Evolutionary conservation across 23 tunicate species (phyloP).

Genomic region (Styela clava): DNA sequence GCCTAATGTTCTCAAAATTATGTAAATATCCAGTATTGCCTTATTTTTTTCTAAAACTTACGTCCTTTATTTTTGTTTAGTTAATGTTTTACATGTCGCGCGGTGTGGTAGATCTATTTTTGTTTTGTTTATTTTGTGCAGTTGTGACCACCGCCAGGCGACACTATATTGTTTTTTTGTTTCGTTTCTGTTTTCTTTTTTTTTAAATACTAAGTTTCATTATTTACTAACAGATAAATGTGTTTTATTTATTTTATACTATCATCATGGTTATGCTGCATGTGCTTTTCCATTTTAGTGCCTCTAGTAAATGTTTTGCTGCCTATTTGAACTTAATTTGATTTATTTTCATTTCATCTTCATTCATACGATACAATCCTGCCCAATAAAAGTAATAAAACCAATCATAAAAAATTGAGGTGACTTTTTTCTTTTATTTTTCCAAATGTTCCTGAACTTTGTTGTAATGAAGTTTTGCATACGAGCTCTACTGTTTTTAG

Average conservation of each 20-base stretch:
- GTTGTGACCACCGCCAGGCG: background rate
- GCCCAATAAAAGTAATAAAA: too few species aligned
- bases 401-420: background rate
- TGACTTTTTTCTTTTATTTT: too few species aligned
- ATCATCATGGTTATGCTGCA: background rate
- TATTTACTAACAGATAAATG: background rate
- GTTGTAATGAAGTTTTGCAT: too few species aligned
- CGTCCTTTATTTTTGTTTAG: background rate
- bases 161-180: background rate
- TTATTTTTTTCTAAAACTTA: background rate
- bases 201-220: background rate
- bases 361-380: too few species aligned
- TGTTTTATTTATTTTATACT: background rate
- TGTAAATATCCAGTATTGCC: background rate
- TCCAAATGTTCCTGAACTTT: too few species aligned
- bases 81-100: background rate
- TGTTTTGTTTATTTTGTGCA: background rate
- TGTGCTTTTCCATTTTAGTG: background rate
- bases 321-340: background rate
- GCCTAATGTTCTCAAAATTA: constrained; percentile 1
- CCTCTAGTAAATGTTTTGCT: background rate
- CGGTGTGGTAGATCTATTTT: background rate
- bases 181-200: background rate
- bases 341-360: too few species aligned
- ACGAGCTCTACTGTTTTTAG: too few species aligned